phyloP scores from a whole-genome alignment of 2,888 invertebrate species.

The Ornithoptera alexandrae region DNA sequence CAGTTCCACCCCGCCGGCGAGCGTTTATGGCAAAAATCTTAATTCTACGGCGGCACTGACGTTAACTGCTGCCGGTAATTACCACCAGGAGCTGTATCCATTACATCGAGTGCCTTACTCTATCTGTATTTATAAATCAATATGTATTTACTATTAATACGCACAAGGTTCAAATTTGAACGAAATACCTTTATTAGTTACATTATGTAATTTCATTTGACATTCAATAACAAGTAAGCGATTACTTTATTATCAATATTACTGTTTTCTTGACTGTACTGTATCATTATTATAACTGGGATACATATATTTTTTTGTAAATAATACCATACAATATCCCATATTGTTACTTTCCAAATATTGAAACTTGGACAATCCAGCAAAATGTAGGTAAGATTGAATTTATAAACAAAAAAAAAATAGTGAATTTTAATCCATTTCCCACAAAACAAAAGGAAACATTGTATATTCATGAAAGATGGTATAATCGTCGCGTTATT shows the following conservation, averaged over 20 bases:
- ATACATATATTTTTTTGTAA: too few relatives aligned
- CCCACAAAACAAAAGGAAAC: constrained; percentile 18
- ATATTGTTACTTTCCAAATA: neutral
- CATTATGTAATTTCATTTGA: neutral
- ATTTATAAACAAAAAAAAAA: neutral
- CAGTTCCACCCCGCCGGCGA: constrained; percentile 66
- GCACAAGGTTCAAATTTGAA: constrained; percentile 5
- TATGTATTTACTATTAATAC: constrained; percentile 3
- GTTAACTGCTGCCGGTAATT: constrained; percentile 78
- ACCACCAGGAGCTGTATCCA: constrained; percentile 71
- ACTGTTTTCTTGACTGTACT: too few relatives aligned
- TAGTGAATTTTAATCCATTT: constrained; percentile 13
- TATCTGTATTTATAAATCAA: constrained; percentile 20
- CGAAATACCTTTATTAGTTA: neutral
- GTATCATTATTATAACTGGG: too few relatives aligned
- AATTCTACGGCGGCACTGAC: constrained; percentile 68
- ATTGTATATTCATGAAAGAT: constrained; percentile 9
- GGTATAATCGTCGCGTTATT: constrained; percentile 18
- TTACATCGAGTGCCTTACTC: constrained; percentile 51
- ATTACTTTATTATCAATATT: too few relatives aligned
- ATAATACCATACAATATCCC: too few relatives aligned
- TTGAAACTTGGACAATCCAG: neutral
- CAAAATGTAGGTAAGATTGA: neutral
- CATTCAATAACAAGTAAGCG: neutral
- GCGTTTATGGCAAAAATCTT: constrained; percentile 80